Conservation (phyloP, 2,113 vertebrate species). For the Glaucidium brasilianum region DNA sequence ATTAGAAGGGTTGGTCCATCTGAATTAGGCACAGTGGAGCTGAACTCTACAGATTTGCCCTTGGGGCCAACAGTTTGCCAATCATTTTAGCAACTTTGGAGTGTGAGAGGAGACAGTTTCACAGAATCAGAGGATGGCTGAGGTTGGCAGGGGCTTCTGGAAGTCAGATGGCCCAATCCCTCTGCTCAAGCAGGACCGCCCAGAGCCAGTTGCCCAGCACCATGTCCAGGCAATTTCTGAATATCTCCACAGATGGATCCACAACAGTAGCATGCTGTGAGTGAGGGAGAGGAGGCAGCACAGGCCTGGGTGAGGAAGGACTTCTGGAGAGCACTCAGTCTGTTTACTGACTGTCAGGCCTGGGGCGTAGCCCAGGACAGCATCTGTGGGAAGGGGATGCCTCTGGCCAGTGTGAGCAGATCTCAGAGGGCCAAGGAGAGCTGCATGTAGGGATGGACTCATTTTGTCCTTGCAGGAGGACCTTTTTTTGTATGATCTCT, state of each 20-base stretch:
- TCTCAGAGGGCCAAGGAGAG: not conserved
- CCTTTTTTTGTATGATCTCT: not conserved
- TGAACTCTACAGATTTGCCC: not conserved
- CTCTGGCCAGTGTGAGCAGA: not conserved
- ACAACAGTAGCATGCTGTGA: not conserved
- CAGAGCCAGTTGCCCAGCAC: not conserved
- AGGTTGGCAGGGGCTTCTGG: not conserved
- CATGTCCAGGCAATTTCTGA: not conserved
- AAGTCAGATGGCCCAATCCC: not conserved
- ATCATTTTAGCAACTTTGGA: not conserved
- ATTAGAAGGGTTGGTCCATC: fast-evolving
- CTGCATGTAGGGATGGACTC: not conserved
- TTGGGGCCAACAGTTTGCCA: not conserved
- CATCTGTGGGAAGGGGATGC: not conserved
- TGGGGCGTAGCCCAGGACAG: not conserved
- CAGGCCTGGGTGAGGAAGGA: not conserved
- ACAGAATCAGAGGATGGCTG: not conserved
- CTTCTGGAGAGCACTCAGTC: fast-evolving
- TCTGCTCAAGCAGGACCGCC: not conserved
- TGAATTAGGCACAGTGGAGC: not conserved
- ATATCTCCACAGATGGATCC: not conserved
- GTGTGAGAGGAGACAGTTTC: not conserved
- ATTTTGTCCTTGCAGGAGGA: not conserved
- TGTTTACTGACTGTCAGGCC: not conserved
- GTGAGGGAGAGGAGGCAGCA: not conserved